Percentiles rank a stretch among this genome's conserved stretches.
These are phyloP conservation scores for Brachystomella parvula DNA, from an alignment of 1,140 invertebrate genomes.

Conservation along the genomic window DNA sequence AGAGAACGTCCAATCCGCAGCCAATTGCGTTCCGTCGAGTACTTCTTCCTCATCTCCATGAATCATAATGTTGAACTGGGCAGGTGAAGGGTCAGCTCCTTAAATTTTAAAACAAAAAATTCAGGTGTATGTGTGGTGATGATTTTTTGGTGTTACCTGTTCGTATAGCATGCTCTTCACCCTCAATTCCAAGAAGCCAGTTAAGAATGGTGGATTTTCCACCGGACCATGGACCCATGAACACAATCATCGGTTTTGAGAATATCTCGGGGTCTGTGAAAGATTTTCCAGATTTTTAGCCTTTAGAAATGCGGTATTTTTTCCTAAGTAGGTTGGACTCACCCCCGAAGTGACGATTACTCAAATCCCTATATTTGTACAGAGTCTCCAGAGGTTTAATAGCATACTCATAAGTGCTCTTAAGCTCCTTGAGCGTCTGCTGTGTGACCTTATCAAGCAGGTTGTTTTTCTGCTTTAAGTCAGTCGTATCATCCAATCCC, in stretches of 20 bases:
- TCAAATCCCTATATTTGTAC: constrained; percentile 86
- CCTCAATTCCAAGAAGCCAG: constrained; percentile 80
- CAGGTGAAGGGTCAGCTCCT: constrained; percentile 88
- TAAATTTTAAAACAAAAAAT: constrained; percentile 20
- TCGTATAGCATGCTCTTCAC: constrained; percentile 67
- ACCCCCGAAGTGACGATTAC: constrained; percentile 81
- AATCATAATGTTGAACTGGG: constrained; percentile 88
- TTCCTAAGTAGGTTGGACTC: constrained; percentile 28
- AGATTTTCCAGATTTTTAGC: background rate
- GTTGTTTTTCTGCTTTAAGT: constrained; percentile 60
- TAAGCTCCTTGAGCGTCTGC: constrained; percentile 71
- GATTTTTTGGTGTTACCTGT: constrained; percentile 56
- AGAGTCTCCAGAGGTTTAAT: constrained; percentile 81
- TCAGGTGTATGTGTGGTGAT: background rate
- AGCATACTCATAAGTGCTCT: constrained; percentile 74
- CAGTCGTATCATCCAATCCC: constrained; percentile 59
- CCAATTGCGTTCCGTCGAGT: constrained; percentile 81
- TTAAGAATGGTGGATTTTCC: constrained; percentile 92
- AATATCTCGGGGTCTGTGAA: constrained; percentile 80
- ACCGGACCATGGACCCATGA: constrained; percentile 92
- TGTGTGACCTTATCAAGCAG: constrained; percentile 65
- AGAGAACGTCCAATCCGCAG: constrained; percentile 86
- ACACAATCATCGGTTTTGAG: constrained; percentile 82
- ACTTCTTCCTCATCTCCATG: constrained; percentile 75
- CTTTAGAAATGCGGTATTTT: background rate